These are phyloP conservation scores for Bucorvus abyssinicus DNA, from an alignment of 2,797 vertebrate genomes.

Conservation along the genomic window DNA sequence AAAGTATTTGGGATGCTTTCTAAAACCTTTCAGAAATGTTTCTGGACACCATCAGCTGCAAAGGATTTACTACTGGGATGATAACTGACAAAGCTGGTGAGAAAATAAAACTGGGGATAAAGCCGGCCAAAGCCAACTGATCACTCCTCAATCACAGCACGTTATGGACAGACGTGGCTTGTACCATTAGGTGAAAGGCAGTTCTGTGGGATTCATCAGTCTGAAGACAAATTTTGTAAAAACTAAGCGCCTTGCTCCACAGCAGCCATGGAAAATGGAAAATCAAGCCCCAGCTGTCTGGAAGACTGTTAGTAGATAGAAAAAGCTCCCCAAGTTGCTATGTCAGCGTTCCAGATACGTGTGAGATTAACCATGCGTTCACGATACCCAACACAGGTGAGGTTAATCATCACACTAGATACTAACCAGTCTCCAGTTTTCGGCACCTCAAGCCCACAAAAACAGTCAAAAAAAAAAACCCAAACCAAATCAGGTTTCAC, in stretches of 20 bases:
- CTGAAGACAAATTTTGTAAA: background rate
- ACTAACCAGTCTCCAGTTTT: background rate
- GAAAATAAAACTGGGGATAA: background rate
- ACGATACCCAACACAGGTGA: rapidly evolving
- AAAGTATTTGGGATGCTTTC: background rate
- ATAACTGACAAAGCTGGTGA: background rate
- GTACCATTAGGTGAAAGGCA: background rate
- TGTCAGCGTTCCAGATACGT: rapidly evolving
- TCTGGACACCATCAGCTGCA: background rate
- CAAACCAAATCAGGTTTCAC: background rate
- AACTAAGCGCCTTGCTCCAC: background rate
- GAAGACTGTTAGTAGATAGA: background rate
- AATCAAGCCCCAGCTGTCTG: background rate
- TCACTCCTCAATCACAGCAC: background rate
- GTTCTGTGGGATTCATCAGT: background rate
- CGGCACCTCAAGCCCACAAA: background rate
- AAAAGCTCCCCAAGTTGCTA: background rate
- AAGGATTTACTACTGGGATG: background rate
- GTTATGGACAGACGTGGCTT: rapidly evolving
- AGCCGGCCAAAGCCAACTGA: background rate
- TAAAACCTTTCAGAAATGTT: background rate
- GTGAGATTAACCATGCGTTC: background rate
- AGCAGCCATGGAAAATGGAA: background rate
- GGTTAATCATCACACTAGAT: background rate
- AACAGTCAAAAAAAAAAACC: background rate